Base-by-base conservation (phyloP, 2,113 vertebrate genomes). In the Hippocampus barbouri region DNA sequence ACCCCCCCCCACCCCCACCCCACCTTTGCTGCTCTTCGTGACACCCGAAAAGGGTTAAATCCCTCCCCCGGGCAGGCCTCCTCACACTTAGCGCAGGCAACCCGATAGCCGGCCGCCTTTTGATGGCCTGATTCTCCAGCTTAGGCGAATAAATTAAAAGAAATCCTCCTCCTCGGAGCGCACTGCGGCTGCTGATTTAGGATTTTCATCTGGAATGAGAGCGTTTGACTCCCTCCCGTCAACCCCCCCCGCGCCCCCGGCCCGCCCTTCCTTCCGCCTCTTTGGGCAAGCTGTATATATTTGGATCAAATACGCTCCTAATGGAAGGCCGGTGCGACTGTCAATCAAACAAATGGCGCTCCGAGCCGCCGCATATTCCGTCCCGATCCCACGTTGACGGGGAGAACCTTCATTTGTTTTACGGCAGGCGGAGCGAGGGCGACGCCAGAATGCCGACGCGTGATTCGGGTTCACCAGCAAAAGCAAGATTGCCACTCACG, bases 101-200 rank as follows among this genome's bases (percentile, higher is more conserved):
- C 90, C 38, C 87, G 91, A 92, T 92, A 89, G 92, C 92, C 91
- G 87, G 92, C 88, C 91, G 91, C 93, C 92, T 93, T 91, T 89
- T 93, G 91, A 94, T 76, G 85, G 90, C 86, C 83, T 88, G 89
- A 92, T 90, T 94, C 91, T 90, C 70, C 72, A 90, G 94, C 94
- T 95, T 94, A 91, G 83, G 92, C 94, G 94, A 96, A 94, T 96
- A 96, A 96, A 96, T 97, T 94, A 95, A 93, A 94, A 74, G 81
- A 81, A 91, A 93, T 91, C 91, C 92, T 94, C 95, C 94, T 94
- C 84, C 83, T 89, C 81, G 21, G 9, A 56, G 53, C 53, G 53
- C 69, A 80, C 93, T 92, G 92, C 93, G 92, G 91, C 93, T 92
- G 94, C 94, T 95, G 94, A 95, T 95, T 94, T 93, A 91, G 93